phyloP scores from a whole-genome alignment of 2,113 vertebrate genomes.

The Erinaceus europaeus region DNA sequence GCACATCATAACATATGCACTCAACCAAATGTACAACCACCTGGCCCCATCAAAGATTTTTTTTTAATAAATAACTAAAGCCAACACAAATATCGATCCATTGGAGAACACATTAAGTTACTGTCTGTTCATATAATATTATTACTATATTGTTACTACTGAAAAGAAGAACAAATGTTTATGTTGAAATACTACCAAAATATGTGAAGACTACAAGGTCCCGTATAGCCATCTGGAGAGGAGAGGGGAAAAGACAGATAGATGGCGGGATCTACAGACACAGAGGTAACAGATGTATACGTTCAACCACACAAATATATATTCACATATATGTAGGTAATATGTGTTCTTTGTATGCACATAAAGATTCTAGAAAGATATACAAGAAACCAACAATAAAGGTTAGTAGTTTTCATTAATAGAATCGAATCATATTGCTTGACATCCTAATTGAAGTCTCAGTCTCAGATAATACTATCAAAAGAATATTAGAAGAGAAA shows the following conservation, averaged over 20 bases:
- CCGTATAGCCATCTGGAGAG: neutral
- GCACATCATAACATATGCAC: no score
- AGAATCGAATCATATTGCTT: neutral
- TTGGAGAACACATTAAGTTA: no score
- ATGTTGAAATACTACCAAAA: neutral
- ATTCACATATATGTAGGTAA: neutral
- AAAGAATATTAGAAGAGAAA: neutral
- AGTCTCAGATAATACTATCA: conserved; percentile 10
- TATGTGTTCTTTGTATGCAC: neutral
- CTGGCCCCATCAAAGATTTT: no score
- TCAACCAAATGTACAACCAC: no score
- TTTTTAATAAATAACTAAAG: neutral
- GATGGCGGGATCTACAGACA: neutral
- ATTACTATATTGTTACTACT: neutral
- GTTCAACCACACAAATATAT: neutral
- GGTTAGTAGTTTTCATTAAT: neutral
- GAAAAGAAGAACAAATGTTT: neutral
- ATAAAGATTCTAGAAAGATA: neutral
- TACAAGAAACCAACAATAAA: neutral
- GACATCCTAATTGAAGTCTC: neutral
- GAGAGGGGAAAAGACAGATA: no score
- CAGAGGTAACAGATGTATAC: neutral
- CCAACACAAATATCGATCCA: neutral
- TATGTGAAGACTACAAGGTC: neutral
- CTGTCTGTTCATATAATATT: neutral